Conservation (phyloP, 2,797 vertebrate species). For the Platyrinchus mystaceus region DNA sequence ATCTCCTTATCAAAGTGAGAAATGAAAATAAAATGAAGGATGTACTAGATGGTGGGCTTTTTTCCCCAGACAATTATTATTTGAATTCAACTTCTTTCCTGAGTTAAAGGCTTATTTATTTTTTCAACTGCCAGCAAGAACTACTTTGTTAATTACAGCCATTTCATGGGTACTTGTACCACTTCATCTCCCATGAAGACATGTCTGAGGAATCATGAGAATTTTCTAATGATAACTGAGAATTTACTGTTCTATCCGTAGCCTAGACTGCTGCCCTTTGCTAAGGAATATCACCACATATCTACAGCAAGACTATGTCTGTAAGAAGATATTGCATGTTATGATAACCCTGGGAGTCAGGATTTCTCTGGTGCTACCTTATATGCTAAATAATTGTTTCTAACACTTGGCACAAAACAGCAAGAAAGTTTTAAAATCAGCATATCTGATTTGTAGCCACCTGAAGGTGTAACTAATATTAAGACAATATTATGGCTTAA, state of each 20-base stretch:
- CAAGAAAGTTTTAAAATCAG: not conserved
- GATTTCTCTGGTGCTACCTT: not conserved
- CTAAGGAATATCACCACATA: not conserved
- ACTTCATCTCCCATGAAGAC: not conserved
- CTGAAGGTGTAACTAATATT: conserved; percentile 16
- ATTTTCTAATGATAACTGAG: not conserved
- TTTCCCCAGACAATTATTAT: not conserved
- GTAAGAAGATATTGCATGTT: not conserved
- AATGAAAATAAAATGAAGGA: not conserved
- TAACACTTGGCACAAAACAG: not conserved
- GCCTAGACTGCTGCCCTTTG: not conserved
- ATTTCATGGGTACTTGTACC: not conserved
- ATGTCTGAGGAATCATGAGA: not conserved
- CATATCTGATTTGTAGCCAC: conserved; percentile 12
- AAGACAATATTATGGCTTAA: conserved; percentile 14
- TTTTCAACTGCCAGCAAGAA: not conserved
- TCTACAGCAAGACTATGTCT: not conserved
- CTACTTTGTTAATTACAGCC: not conserved
- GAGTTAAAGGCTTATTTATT: not conserved
- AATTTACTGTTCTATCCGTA: not conserved
- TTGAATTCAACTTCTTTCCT: not conserved
- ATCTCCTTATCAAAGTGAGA: not conserved
- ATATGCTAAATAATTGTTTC: not conserved
- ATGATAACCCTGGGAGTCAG: not conserved
- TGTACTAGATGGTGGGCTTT: not conserved